Evolutionary conservation across 2,113 vertebrate species (phyloP), one percentile per base, ranked within the genome.

Genomic region (Halcyon senegalensis): DNA sequence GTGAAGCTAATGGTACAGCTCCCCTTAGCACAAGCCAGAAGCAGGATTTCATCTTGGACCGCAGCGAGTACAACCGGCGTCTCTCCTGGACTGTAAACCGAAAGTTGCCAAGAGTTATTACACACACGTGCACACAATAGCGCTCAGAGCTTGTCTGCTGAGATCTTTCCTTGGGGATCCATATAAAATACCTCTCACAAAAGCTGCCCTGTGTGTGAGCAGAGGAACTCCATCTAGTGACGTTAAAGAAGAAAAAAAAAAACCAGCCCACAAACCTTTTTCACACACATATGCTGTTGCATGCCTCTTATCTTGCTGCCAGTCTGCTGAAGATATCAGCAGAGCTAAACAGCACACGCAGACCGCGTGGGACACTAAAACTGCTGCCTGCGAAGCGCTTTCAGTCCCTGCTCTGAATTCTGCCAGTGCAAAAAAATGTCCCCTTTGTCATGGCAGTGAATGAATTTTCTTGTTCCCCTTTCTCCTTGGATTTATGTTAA

Each of bases 391-490:
- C 69, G 59, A 93, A 94, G 89, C 0, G 2, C 64, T 82, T 95
- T 80, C 87, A 78, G 56, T 35, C 27, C 10, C 72, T 90, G 67
- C 48, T 92, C 83, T 80, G 74, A 81, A 43, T 91, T 89, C 82
- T 96, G 80, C 85, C 51, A 72, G 3, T 9, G 48, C 48, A 87
- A 96, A 94, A 94, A 93, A 95, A 93, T 50, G 94, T 95, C 72
- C 84, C 87, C 84, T 96, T 97, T 97, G 95, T 96, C 84, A 5
- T 11, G 33, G 44, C 24, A 43, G 60, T 91, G 95, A 96, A 96
- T 95, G 96, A 91, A 91, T 93, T 91, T 93, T 93, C 66, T 96
- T 97, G 95, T 97, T 96, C 84, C 84, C 72, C 63, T 79, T 87
- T 96, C 76, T 78, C n/a, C 73, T 31, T 91, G 84, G 94, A 96